phyloP scores from a whole-genome alignment of 1,140 invertebrate species.

The Lucilia cuprina region DNA sequence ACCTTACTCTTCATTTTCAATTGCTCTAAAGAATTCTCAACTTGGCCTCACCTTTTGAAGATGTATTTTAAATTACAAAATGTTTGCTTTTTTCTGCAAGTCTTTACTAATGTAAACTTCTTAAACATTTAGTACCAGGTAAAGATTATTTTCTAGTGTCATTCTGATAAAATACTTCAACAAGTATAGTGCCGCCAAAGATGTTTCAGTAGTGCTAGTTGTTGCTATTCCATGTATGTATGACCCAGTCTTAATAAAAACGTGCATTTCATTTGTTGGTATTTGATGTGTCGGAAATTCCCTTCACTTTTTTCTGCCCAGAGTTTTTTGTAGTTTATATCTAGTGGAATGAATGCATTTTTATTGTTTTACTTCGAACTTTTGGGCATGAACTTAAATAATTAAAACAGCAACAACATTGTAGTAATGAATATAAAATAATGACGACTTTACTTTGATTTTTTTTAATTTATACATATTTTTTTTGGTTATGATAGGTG shows the following conservation, averaged over 20 bases:
- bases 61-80: not conserved
- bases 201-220: not conserved
- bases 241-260: not conserved
- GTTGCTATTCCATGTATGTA: not conserved
- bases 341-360: too few species aligned
- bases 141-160: not conserved
- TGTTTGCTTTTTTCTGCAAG: not conserved
- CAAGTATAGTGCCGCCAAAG: not conserved
- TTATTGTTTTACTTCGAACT: not conserved
- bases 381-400: not conserved
- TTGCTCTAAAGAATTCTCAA: not conserved
- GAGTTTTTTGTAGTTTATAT: not conserved
- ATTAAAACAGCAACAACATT: not conserved
- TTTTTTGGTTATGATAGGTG: not conserved
- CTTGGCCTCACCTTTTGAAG: conserved; percentile 9
- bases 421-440: not conserved
- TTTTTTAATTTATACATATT: not conserved
- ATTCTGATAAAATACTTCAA: too few species aligned
- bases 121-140: not conserved
- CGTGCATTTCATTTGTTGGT: not conserved
- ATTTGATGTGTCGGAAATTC: conserved; percentile 14
- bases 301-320: not conserved
- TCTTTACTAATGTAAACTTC: not conserved
- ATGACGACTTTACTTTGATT: not conserved
- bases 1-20: too few species aligned